Evolutionary conservation across 2,113 vertebrate genomes (phyloP), one percentile per base, ranked within the genome.

Genomic region (Pachycephala philippinensis): DNA sequence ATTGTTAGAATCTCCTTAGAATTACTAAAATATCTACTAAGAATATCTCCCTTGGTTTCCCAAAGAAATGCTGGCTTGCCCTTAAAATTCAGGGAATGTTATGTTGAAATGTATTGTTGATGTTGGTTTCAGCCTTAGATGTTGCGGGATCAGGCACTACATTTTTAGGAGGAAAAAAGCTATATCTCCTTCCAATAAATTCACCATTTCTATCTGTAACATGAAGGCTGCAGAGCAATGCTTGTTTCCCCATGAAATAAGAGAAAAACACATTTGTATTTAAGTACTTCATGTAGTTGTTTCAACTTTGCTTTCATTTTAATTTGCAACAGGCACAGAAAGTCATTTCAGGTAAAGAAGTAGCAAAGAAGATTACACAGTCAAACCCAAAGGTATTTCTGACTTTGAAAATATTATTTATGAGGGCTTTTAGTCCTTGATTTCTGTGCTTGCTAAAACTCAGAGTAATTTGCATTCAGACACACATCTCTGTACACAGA

Each of bases 301-400:
- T 93, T 96, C n/a, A 95, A 74, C 89, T 95, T 90, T 64, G 92
- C 93, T 96, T 94, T 79, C 64, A 89, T 78, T 90, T 80, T 86
- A 49, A 50, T 75, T 92, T 78, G 15, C 77, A 95, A 96, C 86
- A 97, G 93, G 86, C 79, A 93, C 91, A 95, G 92, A 96, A 94
- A 74, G 39, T 84, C 23, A 85, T 78, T 93, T 92, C 87, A 70
- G 54, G n/a, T 89, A 93, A 87, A 70, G 87, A 91, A 93, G 84
- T 39, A 54, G 30, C 50, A 33, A 78, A 93, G 77, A 95, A 84
- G 82, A 95, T 68, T 19, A 79, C 53, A 66, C 79, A 89, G 35
- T 63, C 75, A 31, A 94, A 83, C 47, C 28, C 27, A 21, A 80
- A 76, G 95, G 97, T 98, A 96, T 68, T 94, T 93, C 63, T 93